Percentiles rank a stretch among this genome's conserved stretches.
phyloP scores from a whole-genome alignment of 1,140 invertebrate species.

The Drosophila simulans region DNA sequence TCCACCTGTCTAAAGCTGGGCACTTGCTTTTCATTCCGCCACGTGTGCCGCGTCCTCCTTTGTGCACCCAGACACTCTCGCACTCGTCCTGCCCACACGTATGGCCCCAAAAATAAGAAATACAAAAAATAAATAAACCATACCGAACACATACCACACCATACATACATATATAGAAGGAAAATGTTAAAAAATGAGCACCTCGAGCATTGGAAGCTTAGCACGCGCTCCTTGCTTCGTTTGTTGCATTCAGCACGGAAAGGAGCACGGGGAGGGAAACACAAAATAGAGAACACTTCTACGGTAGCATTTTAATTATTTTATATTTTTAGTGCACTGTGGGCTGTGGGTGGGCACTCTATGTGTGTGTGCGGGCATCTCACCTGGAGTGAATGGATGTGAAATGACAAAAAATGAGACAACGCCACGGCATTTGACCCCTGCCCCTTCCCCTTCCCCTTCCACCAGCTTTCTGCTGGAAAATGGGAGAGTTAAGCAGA shows the following conservation, averaged over 20 bases:
- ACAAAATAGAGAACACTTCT: conserved; percentile 56
- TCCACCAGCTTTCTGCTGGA: conserved; percentile 3
- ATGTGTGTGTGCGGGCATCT: conserved; percentile 1
- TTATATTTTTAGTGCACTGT: conserved; percentile 63
- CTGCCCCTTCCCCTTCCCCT: not conserved
- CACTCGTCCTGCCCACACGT: conserved; percentile 33
- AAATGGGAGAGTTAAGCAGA: conserved; percentile 30
- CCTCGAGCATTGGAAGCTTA: conserved; percentile 69
- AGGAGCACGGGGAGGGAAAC: conserved; percentile 33
- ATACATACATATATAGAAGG: conserved; percentile 12
- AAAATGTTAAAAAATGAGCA: conserved; percentile 54
- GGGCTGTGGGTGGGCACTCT: conserved; percentile 18
- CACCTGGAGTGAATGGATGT: conserved; percentile 50
- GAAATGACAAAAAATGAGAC: conserved; percentile 59
- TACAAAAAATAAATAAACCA: conserved; percentile 1
- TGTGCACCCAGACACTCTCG: conserved; percentile 53
- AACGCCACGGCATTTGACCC: conserved; percentile 57
- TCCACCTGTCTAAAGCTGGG: conserved; percentile 75
- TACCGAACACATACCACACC: not conserved
- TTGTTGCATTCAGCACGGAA: conserved; percentile 67
- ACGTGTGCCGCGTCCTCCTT: conserved; percentile 28
- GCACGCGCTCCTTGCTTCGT: conserved; percentile 60
- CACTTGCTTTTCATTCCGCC: conserved; percentile 61
- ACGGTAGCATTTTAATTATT: conserved; percentile 79
- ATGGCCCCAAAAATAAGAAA: conserved; percentile 39